These are phyloP conservation scores for Drosophila dives DNA, from an alignment of 2,888 invertebrate species.

Conservation along the genomic window DNA sequence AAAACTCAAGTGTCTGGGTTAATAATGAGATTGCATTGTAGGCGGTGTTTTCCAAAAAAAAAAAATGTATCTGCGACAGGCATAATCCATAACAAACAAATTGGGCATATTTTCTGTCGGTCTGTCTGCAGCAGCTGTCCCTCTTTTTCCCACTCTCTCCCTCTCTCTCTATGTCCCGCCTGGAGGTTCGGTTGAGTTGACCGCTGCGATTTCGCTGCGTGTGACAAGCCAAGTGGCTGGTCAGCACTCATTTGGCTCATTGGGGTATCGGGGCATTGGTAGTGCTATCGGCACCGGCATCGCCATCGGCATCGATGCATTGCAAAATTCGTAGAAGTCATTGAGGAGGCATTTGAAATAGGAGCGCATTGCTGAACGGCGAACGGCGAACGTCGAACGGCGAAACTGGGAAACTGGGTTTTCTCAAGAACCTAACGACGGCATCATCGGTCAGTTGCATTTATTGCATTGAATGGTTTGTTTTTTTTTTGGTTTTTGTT, in stretches of 20 bases:
- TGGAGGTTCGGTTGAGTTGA: constrained; percentile 19
- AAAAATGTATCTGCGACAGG: constrained; percentile 32
- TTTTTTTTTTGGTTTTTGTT: neutral
- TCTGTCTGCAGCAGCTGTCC: neutral
- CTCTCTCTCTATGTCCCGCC: neutral
- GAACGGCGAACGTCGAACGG: neutral
- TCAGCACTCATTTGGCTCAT: constrained; percentile 35
- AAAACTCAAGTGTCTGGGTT: constrained; percentile 67
- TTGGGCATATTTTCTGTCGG: constrained; percentile 39
- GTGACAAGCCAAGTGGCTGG: constrained; percentile 46
- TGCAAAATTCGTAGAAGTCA: constrained; percentile 75
- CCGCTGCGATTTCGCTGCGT: constrained; percentile 41
- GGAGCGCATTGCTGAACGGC: constrained; percentile 42
- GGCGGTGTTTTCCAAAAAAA: constrained; percentile 57
- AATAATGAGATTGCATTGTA: constrained; percentile 72
- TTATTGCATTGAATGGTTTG: constrained; percentile 45
- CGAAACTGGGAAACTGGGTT: constrained; percentile 9
- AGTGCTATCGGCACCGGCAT: constrained; percentile 6
- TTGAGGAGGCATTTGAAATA: constrained; percentile 73
- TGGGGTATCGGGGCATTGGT: constrained; percentile 11
- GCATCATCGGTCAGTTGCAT: constrained; percentile 51
- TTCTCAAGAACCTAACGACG: constrained; percentile 43
- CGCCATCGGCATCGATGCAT: constrained; percentile 52
- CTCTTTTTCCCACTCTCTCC: neutral
- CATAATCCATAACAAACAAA: constrained; percentile 58